A percentile compares a stretch with the other conserved stretches of the same genome.
Conservation (phyloP, 2,888 invertebrate species). For the Andrena fulva region DNA sequence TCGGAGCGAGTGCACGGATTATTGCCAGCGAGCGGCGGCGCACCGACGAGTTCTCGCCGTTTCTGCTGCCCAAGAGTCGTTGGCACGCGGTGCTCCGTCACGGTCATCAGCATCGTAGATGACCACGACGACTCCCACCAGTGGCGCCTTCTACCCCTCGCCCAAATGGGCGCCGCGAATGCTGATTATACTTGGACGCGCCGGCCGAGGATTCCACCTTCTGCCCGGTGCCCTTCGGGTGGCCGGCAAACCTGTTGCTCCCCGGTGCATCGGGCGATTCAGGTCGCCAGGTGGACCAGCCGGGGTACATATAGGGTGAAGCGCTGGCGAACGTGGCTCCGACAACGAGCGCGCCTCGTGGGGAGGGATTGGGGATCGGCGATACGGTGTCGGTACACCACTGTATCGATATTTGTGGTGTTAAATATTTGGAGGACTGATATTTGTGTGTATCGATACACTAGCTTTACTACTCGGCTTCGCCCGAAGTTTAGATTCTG, state of each 20-base stretch:
- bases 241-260: slow-evolving; percentile 58
- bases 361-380: no score
- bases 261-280: slow-evolving; percentile 30
- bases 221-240: slow-evolving; percentile 7
- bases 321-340: slow-evolving; percentile 1
- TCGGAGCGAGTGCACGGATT: no score
- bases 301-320: slow-evolving; percentile 20
- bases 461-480: no score
- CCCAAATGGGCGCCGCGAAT: slow-evolving; percentile 53
- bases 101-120: slow-evolving; percentile 36
- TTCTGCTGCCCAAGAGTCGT: slow-evolving; percentile 13
- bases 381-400: no score
- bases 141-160: slow-evolving; percentile 29
- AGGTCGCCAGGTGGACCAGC: slow-evolving; percentile 19
- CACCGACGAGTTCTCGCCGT: not conserved
- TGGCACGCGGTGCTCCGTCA: slow-evolving; percentile 38
- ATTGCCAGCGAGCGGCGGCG: no score
- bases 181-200: not conserved
- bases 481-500: no score
- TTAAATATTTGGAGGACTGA: no score
- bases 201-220: slow-evolving; percentile 29
- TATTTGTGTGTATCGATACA: no score
- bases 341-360: no score
- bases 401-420: no score
- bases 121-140: slow-evolving; percentile 22